Base-by-base conservation (phyloP, 2,888 invertebrate species). In the Notodonta ziczac region DNA sequence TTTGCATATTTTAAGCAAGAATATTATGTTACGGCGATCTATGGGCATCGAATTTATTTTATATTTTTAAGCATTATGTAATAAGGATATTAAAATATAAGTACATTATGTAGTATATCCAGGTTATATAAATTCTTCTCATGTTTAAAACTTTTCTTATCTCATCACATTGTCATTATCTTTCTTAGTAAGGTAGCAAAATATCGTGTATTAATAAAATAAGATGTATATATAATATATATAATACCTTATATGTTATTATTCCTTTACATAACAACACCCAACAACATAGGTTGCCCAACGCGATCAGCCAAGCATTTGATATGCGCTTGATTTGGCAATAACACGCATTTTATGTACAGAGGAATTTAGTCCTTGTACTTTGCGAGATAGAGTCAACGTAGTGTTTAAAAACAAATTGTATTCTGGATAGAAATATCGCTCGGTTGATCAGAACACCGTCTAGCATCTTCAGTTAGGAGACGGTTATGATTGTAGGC, bases 251-350 rank as follows among this genome's bases (percentile, higher is more conserved):
- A 24, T 24, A 24, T 24, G 1, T 24, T 24, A 24, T 40, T 77
- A 78, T 76, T 61, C 69, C 70, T 74, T 85, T 83, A 82, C 77
- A 73, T 79, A 81, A 71, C 50, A n/a, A 16, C 46, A 9, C 44
- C 73, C 7, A 16, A 10, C 67, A 70, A 70, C 67, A 63, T 57
- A 67, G 48, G 61, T 73, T 72, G 71, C 64, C 57, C 58, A 69
- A 69, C 66, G 53, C 67, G 57, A 69, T 67, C 67, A 61, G 60
- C 54, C 10, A 14, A 66, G 74, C 67, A 76, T 76, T 71, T 70
- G 64, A 66, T 73, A 76, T 64, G 62, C 66, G 50, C 59, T 59
- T 48, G 72, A 70, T 69, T 74, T 69, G 56, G 69, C 55, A 74
- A 71, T 65, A 70, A 60, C 44, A 57, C 52, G 56, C 56, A 6